Base-by-base conservation (phyloP, 2,888 invertebrate genomes). In the Cylindroiulus punctatus region DNA sequence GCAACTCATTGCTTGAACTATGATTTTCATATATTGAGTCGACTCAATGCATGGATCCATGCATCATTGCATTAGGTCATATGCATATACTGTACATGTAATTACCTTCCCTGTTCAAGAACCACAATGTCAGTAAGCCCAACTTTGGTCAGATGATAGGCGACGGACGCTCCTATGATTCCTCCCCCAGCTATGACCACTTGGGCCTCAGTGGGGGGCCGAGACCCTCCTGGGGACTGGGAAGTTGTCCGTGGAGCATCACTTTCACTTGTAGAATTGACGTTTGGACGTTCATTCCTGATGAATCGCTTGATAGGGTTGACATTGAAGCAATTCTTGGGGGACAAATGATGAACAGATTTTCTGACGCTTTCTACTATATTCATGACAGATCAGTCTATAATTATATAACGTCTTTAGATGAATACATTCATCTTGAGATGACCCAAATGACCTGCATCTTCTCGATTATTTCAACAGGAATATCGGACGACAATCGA, bases 151-250 rank as follows among this genome's bases (percentile, higher is more conserved):
- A 98, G 92, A 90, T 98, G 96, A 91, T 97, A 98, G 17, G 97
- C 97, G 12, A 98, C 96, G 1, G 97, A 96, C 14, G 96, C 95
- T 5, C 97, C 98, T 93, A 97, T 95, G 81, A 97, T 94, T 36
- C 98, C 98, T 22, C 97, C 97, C 3, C 98, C 98, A 91, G 97
- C 97, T 90, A 98, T 94, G 81, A 97, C 95, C 81, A 96, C 96
- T 89, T 93, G 93, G 0, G 95, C 93, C 89, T 94, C 92, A 81
- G 90, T 90, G 7, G 94, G 94, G n/a, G 83, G 83, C 22, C 44
- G 81, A 19, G 44, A 30, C 30, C 76, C 76, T 17, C 76, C 76
- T 14, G 17, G 2, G 12, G 30, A 30, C 32, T 76, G 30, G 3
- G 8, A 14, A 76, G 76, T 14, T 76, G 76, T 17, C 17, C 76